Evolutionary conservation across 2,113 vertebrate genomes (phyloP), one percentile per base, ranked within the genome.

Genomic region (Thryonomys swinderianus): DNA sequence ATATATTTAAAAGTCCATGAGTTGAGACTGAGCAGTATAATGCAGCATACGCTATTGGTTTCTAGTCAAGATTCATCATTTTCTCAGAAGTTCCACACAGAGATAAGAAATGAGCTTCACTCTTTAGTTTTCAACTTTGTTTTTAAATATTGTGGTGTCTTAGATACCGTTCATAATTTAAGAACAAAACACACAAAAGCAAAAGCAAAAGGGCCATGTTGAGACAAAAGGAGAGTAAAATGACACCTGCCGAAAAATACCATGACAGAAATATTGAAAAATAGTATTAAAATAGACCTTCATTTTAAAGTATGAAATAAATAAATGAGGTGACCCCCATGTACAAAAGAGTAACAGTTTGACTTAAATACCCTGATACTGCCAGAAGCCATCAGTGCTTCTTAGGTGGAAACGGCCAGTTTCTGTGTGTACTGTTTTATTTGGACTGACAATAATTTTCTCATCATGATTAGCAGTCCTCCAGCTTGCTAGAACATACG

Each of bases 371-470:
- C 96, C 55, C 9, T 10, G 48, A 2, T 48, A 85, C 14, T 96
- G 48, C 79, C 76, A 92, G 14, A 74, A 76, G 59, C 84, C 73
- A 79, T 76, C 48, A 51, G 13, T 95, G n/a, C 85, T 69, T 42
- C 17, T 87, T 79, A 85, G 67, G 66, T 40, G 61, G 83, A 88
- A 30, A 45, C 30, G 27, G 27, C 12, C 40, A 55, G 7, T 57
- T 27, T 69, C 3, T 55, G 87, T 95, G 27, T 14, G 1, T 14
- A 66, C 93, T 86, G 96, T 91, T 95, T 73, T 85, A 88, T 92
- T 93, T 94, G 48, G 25, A 23, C 18, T 66, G 12, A 40, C 48
- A 62, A 57, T 48, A 51, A 51, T 48, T 40, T 79, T 27, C n/a
- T 82, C 78, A 40, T 86, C 69, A 62, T 32, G 45, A 78, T 51